Evolutionary conservation across 1,140 invertebrate genomes (phyloP).

Genomic region (Procambarus clarkii): DNA sequence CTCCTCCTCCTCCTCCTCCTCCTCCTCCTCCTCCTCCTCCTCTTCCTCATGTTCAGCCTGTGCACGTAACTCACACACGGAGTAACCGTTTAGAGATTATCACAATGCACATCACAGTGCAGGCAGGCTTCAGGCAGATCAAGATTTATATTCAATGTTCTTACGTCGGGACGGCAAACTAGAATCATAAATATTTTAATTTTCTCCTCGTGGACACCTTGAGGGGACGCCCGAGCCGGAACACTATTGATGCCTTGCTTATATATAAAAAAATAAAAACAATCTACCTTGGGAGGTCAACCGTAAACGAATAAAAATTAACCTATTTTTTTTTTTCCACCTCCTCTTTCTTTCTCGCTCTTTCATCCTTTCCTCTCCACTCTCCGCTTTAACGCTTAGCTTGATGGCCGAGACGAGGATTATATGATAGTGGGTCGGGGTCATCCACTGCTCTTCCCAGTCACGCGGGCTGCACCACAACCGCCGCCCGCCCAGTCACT

Average conservation of each 20-base stretch:
- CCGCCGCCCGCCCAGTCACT: too few species aligned
- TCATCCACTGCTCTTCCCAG: background rate
- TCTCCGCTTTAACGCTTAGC: too few species aligned
- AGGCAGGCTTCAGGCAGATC: constrained; percentile 29
- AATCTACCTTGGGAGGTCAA: background rate
- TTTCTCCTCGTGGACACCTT: constrained; percentile 25
- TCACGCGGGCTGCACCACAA: too few species aligned
- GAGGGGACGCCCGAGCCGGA: too few species aligned
- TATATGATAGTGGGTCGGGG: background rate
- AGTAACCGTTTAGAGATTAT: constrained; percentile 26
- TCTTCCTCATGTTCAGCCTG: background rate
- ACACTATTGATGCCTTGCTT: background rate
- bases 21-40: background rate
- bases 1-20: background rate
- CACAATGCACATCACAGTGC: constrained; percentile 38
- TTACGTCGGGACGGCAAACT: constrained; percentile 14
- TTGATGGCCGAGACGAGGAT: background rate
- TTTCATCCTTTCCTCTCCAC: too few species aligned
- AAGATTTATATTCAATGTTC: constrained; percentile 44
- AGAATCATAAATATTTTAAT: constrained; percentile 37
- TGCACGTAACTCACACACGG: constrained; percentile 23
- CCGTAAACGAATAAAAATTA: background rate
- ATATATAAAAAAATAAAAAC: background rate
- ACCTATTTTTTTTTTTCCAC: background rate
- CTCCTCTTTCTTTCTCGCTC: background rate